Evolutionary conservation across 1,140 invertebrate genomes (phyloP), one percentile per base, ranked within the genome.

Genomic region (Drosophila willistoni): DNA sequence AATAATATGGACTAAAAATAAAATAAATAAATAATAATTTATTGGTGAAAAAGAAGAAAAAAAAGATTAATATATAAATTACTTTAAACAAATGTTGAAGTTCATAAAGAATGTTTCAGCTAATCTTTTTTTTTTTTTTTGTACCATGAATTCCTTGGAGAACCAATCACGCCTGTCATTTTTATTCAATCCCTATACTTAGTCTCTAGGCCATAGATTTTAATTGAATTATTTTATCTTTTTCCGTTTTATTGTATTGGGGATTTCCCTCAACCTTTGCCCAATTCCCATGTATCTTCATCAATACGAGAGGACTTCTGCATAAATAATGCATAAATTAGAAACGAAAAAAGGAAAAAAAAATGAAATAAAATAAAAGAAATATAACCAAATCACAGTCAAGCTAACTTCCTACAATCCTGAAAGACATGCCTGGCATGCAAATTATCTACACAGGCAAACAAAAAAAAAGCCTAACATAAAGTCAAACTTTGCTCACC

Each of bases 241-340:
- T 81, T 75, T 22, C 1, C 12, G 29, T 12, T 56, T 41, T 44
- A 61, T 22, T 51, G 17, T 51, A 51, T 19, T 3, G 44, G 19
- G 44, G 17, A 51, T 51, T 10, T 69, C 13, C 3, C 42, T 33
- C 57, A 17, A 7, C 42, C 51, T 55, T 29, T 62, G 62, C 17
- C 54, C n/a, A 61, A 36, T 63, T 69, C 55, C 34, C 60, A 59
- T 55, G 54, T 65, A 60, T 73, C 63, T 81, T 81, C 79, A 78
- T 78, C 79, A 68, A 77, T 73, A 68, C 12, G 10, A 19, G 19
- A 54, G 73, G 61, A 69, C 73, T 47, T 76, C 54, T 80, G 84
- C 83, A 87, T 87, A 87, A 87, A 80, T 87, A 79, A 82, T 54
- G 68, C 84, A 87, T 83, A 87, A 89, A 83, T 89, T 89, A 77